Percentiles rank a stretch among this genome's conserved stretches.
These are phyloP conservation scores for Pao palembangensis DNA, from an alignment of 2,113 vertebrate species.

Conservation along the genomic window DNA sequence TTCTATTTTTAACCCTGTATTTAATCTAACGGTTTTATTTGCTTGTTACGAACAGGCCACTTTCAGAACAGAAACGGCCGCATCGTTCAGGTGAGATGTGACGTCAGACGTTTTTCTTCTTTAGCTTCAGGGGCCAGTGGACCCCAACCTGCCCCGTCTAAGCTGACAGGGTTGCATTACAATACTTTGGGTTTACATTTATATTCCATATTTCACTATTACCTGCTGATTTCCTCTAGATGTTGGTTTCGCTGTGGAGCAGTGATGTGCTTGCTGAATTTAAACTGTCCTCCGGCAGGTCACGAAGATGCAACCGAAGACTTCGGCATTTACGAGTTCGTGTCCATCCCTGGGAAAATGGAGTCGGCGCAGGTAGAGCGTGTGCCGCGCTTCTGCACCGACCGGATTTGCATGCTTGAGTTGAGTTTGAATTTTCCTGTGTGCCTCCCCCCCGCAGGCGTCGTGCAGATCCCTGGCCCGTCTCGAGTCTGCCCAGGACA, in stretches of 20 bases:
- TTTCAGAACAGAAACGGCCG: constrained; percentile 67
- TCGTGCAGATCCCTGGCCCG: constrained; percentile 74
- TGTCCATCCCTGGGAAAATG: constrained; percentile 83
- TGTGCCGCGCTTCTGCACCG: too few species aligned
- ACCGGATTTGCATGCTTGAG: neutral
- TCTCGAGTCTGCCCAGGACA: constrained; percentile 70
- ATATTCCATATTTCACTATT: too few species aligned
- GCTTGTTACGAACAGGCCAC: constrained; percentile 52
- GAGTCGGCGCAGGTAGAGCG: constrained; percentile 77
- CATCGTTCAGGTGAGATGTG: constrained; percentile 71
- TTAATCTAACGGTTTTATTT: constrained; percentile 20
- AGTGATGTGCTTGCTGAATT: too few species aligned
- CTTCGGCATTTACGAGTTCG: constrained; percentile 96
- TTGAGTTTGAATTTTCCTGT: neutral
- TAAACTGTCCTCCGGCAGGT: constrained; percentile 70
- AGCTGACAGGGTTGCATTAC: too few species aligned
- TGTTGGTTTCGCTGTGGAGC: too few species aligned
- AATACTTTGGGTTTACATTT: too few species aligned
- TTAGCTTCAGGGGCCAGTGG: too few species aligned
- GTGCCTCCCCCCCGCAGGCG: constrained; percentile 48
- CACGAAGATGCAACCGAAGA: constrained; percentile 92
- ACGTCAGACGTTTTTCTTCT: too few species aligned
- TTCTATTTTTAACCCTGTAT: neutral
- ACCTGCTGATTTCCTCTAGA: too few species aligned
- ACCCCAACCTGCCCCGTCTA: too few species aligned